Conservation (phyloP, 2,113 vertebrate species). For the Origma solitaria region DNA sequence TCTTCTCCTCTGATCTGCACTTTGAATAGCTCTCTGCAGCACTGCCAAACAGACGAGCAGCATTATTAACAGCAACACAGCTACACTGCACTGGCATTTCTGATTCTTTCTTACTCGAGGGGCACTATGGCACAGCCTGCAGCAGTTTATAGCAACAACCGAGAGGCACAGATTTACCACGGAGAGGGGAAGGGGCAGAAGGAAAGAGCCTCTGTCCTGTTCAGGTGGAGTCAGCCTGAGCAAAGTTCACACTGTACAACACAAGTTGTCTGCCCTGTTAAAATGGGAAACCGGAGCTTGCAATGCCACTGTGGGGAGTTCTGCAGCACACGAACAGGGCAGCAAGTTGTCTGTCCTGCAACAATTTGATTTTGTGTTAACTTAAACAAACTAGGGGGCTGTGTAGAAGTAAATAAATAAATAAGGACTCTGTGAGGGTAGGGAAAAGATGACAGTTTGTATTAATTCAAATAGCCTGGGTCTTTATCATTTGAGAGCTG, state of each 20-base stretch:
- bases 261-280: neutral
- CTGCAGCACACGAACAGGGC: neutral
- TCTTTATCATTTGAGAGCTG: neutral
- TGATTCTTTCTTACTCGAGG: accelerated
- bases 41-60: neutral
- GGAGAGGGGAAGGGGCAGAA: neutral
- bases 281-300: neutral
- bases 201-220: neutral
- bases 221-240: neutral
- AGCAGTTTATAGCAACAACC: neutral
- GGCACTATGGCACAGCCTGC: neutral
- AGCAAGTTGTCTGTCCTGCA: neutral
- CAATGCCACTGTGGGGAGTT: neutral
- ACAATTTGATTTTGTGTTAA: neutral
- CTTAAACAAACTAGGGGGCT: neutral
- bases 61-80: neutral
- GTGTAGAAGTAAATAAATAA: neutral
- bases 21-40: neutral
- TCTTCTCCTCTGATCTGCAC: neutral
- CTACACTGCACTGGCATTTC: neutral
- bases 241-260: accelerated
- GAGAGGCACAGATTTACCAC: neutral
- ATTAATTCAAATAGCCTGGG: neutral
- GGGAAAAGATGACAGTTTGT: neutral
- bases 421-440: neutral